Percentiles rank a stretch among this genome's conserved stretches.
Evolutionary conservation across 1,140 invertebrate genomes (phyloP).

Genomic region (Asbolus verrucosus): DNA sequence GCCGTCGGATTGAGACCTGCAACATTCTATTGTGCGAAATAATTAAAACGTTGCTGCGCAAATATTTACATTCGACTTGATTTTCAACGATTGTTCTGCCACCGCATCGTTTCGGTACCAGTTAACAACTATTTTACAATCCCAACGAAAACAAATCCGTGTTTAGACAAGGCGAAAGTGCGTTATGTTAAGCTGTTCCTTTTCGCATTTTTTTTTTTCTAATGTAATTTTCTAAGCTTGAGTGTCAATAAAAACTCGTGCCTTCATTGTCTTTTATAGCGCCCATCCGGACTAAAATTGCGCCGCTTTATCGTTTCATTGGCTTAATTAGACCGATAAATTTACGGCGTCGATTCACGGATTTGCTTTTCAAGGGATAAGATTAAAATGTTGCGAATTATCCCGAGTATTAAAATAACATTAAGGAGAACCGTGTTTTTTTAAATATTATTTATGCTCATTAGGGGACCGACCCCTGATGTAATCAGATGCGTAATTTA

Average conservation of each 20-base stretch:
- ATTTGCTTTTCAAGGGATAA: conserved; percentile 18
- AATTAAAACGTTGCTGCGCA: conserved; percentile 31
- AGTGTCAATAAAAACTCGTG: conserved; percentile 16
- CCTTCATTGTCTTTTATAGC: conserved; percentile 29
- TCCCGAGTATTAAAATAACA: neutral
- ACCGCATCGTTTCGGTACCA: neutral
- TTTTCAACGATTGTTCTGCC: neutral
- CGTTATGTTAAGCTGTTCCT: neutral
- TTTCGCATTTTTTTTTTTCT: neutral
- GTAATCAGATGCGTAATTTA: no score
- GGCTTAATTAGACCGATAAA: conserved; percentile 34
- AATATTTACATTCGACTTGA: conserved; percentile 26
- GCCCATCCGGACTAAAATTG: conserved; percentile 27
- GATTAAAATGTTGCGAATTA: conserved; percentile 26
- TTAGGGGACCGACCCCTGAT: no score
- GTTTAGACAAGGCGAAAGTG: neutral
- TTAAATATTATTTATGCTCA: no score
- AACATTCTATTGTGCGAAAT: conserved; percentile 17
- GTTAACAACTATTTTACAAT: neutral
- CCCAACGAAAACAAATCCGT: no score
- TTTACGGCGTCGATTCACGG: conserved; percentile 27
- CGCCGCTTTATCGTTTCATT: conserved; percentile 34
- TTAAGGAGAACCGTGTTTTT: neutral
- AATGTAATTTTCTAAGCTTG: conserved; percentile 4
- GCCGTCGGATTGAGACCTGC: neutral